phyloP scores from a whole-genome alignment of 1,140 invertebrate genomes.

The Triops longicaudatus region DNA sequence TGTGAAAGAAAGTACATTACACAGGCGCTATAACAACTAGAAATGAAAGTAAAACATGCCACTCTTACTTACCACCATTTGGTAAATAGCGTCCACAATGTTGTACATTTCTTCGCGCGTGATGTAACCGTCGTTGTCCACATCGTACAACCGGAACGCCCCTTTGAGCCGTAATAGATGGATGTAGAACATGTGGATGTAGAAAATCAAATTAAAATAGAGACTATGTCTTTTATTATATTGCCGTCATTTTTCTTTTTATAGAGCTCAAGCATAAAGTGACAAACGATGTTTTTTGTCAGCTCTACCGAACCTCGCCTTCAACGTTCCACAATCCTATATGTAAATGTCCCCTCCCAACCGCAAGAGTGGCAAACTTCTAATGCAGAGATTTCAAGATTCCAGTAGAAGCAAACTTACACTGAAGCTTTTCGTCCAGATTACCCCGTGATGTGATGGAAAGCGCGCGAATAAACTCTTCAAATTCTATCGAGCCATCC shows the following conservation, averaged over 20 bases:
- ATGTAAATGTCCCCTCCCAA: too few species aligned
- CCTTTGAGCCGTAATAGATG: constrained; percentile 48
- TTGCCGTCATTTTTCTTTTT: background rate
- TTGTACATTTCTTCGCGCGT: constrained; percentile 97
- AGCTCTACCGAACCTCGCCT: background rate
- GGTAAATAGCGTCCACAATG: constrained; percentile 97
- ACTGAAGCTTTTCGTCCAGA: constrained; percentile 91
- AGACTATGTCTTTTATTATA: too few species aligned
- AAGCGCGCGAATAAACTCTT: constrained; percentile 91
- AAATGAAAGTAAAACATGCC: too few species aligned
- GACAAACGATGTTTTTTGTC: background rate
- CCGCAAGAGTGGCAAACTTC: too few species aligned
- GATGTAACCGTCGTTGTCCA: constrained; percentile 96
- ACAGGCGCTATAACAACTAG: too few species aligned
- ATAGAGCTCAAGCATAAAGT: background rate
- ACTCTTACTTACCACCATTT: constrained; percentile 84
- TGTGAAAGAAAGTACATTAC: too few species aligned
- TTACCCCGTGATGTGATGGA: constrained; percentile 93
- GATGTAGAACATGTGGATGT: background rate
- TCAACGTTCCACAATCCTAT: background rate
- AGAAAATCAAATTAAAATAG: background rate
- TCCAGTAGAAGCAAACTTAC: constrained; percentile 55
- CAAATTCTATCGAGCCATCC: constrained; percentile 96
- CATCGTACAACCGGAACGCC: constrained; percentile 94
- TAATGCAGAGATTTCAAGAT: background rate